Base-by-base conservation (phyloP, 2,797 vertebrate genomes). In the Siniperca undulata region DNA sequence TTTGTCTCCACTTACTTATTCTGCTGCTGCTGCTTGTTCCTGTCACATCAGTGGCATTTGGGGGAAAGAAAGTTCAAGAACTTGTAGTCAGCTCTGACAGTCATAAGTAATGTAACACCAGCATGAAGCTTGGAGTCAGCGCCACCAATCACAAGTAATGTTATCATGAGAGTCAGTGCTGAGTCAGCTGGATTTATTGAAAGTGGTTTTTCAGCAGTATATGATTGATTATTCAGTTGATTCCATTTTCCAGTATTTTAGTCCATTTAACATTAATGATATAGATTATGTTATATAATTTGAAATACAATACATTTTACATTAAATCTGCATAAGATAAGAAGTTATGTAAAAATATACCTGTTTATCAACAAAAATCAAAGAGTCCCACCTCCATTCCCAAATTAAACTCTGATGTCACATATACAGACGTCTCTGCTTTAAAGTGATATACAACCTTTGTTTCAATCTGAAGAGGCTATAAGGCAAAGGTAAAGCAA, bases 61-160 rank as follows among this genome's bases (percentile, higher is more conserved):
- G 36, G 70, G 75, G 36, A 55, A 50, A 58, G 56, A 79, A 80
- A 71, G 77, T 80, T 84, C 42, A n/a, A 58, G n/a, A 78, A 58
- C 20, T 55, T 58, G 36, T 5, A 17, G 81, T 77, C 78, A 22
- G 66, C 56, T 68, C 48, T 62, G 82, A 83, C 87, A 81, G 60
- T 83, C 80, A 67, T 70, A 60, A 74, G 60, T 70, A 76, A 80
- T 74, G 77, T 42, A 62, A 65, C 67, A 34, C 11, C 56, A 24
- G 48, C 42, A 1, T 48, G 78, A 80, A 72, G 72, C 50, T 46
- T 8, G 75, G 58, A 71, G 81, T 81, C 87, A 84, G 85, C 46
- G 16, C 30, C 74, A 85, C 80, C 80, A 48, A 82, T 87, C 77
- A 82, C 53, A 40, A 55, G 70, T 46, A 60, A 73, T 66, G 82